These are phyloP conservation scores for Gallinago media DNA, from an alignment of 2,113 vertebrate genomes.

Conservation along the genomic window DNA sequence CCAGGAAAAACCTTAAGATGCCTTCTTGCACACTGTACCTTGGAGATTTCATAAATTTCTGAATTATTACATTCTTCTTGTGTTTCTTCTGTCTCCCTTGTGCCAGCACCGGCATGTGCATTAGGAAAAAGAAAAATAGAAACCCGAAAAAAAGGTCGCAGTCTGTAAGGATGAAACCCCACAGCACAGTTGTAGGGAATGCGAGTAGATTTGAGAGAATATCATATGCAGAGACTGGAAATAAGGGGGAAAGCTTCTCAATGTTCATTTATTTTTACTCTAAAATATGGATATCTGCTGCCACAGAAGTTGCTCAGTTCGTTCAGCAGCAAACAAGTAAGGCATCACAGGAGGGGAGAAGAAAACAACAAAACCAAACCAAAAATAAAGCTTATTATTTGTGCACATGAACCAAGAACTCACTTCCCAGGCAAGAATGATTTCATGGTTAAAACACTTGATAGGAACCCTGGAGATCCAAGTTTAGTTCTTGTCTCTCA, in stretches of 20 bases:
- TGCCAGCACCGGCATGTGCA: not conserved
- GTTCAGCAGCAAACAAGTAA: not conserved
- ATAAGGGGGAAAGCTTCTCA: not conserved
- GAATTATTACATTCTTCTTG: slow-evolving; percentile 21
- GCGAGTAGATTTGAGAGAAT: not conserved
- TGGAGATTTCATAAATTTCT: not conserved
- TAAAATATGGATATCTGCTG: not conserved
- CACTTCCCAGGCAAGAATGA: not conserved
- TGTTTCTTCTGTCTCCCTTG: not conserved
- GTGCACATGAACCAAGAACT: accelerated
- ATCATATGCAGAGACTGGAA: not conserved
- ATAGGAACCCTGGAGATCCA: not conserved
- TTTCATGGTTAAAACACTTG: not conserved
- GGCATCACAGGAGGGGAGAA: not conserved
- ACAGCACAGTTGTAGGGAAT: not conserved
- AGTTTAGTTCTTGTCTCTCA: not conserved
- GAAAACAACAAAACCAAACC: not conserved
- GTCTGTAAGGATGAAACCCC: not conserved
- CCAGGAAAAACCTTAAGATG: not conserved
- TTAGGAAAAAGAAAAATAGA: not conserved
- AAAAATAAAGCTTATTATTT: not conserved
- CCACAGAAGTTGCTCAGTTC: not conserved
- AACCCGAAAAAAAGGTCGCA: not conserved
- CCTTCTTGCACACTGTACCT: not conserved
- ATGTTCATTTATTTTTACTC: not conserved